phyloP scores from a whole-genome alignment of 2,797 vertebrate genomes.

The Poecilia wingei region DNA sequence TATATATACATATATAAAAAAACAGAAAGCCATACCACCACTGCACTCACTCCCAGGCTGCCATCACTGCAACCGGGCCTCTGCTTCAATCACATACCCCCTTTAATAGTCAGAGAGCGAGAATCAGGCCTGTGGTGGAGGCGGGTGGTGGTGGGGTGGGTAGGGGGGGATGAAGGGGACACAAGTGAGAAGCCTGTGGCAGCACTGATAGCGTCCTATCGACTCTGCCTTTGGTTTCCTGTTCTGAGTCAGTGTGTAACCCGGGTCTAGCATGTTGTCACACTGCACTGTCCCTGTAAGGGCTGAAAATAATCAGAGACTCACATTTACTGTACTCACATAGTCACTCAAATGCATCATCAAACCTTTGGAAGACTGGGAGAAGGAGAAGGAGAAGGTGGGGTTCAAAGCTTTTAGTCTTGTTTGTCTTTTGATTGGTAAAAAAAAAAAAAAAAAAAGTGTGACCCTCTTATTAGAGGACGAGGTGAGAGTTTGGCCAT shows the following conservation, averaged over 20 bases:
- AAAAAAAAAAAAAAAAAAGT: not conserved
- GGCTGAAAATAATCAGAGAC: constrained; percentile 11
- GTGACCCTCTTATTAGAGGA: not conserved
- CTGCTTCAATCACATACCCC: constrained; percentile 81
- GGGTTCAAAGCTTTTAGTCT: not conserved
- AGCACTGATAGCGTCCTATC: constrained; percentile 79
- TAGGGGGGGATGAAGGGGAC: constrained; percentile 14
- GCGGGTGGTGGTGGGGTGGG: not conserved
- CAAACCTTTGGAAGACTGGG: not conserved
- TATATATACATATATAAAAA: not conserved
- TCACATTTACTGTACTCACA: not conserved
- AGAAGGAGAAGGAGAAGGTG: not conserved
- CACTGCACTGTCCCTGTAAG: not conserved
- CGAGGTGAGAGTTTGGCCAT: not conserved
- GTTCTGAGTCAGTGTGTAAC: constrained; percentile 71
- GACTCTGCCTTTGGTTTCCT: constrained; percentile 88
- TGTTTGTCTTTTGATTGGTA: not conserved
- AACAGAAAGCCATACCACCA: not conserved
- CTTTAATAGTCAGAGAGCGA: constrained; percentile 60
- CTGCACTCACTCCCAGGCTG: not conserved
- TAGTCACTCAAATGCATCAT: no score
- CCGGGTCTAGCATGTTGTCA: constrained; percentile 31
- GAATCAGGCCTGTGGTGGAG: constrained; percentile 63
- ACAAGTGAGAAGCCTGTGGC: constrained; percentile 81
- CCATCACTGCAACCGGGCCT: constrained; percentile 56